Conservation (phyloP, 1,140 invertebrate species). For the Calliopsis andreniformis region DNA sequence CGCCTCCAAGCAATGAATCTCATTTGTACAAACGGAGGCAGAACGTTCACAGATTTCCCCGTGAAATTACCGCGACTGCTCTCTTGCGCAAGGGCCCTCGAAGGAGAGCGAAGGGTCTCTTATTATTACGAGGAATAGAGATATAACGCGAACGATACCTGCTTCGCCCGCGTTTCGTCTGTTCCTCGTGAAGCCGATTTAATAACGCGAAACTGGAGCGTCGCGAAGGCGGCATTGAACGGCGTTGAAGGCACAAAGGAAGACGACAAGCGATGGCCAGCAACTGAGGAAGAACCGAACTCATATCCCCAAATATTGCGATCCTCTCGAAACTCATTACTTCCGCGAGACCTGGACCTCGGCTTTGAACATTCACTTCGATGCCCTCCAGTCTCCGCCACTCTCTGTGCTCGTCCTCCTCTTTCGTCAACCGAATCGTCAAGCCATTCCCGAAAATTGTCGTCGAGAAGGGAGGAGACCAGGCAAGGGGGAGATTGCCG, state of each 20-base stretch:
- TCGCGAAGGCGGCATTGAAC: conserved; percentile 6
- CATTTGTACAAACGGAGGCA: background rate
- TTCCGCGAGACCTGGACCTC: background rate
- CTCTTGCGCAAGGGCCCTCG: conserved; percentile 17
- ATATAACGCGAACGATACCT: background rate
- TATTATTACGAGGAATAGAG: conserved; percentile 9
- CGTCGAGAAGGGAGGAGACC: background rate
- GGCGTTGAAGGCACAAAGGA: conserved; percentile 5
- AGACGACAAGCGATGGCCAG: background rate
- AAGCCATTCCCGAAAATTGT: conserved; percentile 12
- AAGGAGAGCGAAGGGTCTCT: conserved; percentile 19
- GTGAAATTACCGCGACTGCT: background rate
- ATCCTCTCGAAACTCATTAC: background rate
- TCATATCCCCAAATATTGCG: conserved; percentile 32
- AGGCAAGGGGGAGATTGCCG: background rate
- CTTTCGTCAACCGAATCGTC: conserved; percentile 13
- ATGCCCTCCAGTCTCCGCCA: background rate
- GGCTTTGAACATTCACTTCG: background rate
- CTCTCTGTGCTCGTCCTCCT: background rate
- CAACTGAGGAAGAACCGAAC: background rate
- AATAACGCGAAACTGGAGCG: conserved; percentile 30
- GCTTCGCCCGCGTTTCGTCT: background rate
- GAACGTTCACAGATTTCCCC: background rate
- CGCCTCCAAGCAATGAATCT: background rate
- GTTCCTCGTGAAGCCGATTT: conserved; percentile 27